Evolutionary conservation across 1,140 invertebrate species (phyloP).

Genomic region (Plectrocnemia conspersa): DNA sequence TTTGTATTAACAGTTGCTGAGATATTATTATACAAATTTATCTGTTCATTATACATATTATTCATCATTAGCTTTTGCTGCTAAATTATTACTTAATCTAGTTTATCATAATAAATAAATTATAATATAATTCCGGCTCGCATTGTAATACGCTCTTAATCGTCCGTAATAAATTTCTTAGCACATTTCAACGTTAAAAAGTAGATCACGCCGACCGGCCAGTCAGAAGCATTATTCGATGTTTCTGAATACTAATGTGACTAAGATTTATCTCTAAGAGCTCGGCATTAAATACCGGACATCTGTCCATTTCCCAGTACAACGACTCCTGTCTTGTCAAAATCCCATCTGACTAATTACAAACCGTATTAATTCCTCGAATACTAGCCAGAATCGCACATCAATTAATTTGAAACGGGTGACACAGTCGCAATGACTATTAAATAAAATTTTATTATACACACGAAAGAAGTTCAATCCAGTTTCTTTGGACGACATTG

Average conservation of each 20-base stretch:
- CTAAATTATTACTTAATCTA: not conserved
- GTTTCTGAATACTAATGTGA: slow-evolving; percentile 13
- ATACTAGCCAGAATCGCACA: too few relatives aligned
- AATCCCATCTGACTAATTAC: not conserved
- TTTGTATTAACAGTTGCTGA: too few relatives aligned
- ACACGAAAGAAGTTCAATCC: too few relatives aligned
- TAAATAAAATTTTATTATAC: too few relatives aligned
- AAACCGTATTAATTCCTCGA: too few relatives aligned
- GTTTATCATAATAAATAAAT: not conserved
- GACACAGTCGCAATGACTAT: too few relatives aligned
- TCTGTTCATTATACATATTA: not conserved
- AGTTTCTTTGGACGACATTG: not conserved
- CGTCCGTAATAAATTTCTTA: slow-evolving; percentile 11
- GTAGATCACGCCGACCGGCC: slow-evolving; percentile 13
- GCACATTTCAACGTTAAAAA: slow-evolving; percentile 16
- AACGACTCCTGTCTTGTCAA: slow-evolving; percentile 2
- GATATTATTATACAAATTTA: not conserved
- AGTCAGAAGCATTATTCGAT: slow-evolving; percentile 6
- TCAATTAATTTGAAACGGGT: too few relatives aligned
- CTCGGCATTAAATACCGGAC: slow-evolving; percentile 1
- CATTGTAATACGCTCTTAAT: not conserved
- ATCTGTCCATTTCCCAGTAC: not conserved
- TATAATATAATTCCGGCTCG: not conserved
- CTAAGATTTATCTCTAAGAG: slow-evolving; percentile 13
- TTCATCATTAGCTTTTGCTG: not conserved